These are phyloP conservation scores for Sphaerophoria rueppellii DNA, from an alignment of 2,888 invertebrate genomes.

Conservation along the genomic window DNA sequence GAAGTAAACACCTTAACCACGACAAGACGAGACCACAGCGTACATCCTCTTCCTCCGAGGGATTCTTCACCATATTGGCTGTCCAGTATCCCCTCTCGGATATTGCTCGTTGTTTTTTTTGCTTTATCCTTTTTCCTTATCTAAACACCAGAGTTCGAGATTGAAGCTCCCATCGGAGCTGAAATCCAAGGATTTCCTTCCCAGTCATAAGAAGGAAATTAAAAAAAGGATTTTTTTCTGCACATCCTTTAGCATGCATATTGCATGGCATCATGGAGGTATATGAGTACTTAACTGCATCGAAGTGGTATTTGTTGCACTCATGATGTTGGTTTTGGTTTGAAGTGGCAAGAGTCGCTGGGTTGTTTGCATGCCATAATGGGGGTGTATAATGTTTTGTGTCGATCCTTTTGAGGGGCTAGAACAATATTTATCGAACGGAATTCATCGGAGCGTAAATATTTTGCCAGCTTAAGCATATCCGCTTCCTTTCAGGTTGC, in stretches of 20 bases:
- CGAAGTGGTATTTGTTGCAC: conserved; percentile 38
- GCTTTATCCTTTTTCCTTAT: neutral
- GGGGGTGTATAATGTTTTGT: conserved; percentile 29
- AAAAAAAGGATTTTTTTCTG: conserved; percentile 48
- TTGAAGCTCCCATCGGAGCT: neutral
- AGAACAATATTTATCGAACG: conserved; percentile 71
- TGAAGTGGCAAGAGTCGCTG: conserved; percentile 12
- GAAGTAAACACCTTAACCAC: conserved; percentile 65
- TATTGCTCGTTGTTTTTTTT: conserved; percentile 3
- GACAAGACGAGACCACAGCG: conserved; percentile 42
- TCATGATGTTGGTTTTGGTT: conserved; percentile 1
- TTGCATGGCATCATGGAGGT: neutral
- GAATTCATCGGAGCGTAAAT: conserved; percentile 68
- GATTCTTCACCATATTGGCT: conserved; percentile 53
- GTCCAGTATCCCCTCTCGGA: conserved; percentile 52
- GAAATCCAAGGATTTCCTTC: conserved; percentile 27
- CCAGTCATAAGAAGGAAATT: conserved; percentile 61
- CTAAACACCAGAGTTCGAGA: neutral
- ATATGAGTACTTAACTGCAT: conserved; percentile 27
- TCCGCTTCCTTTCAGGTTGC: conserved; percentile 62
- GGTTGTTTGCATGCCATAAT: neutral
- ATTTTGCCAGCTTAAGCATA: conserved; percentile 65
- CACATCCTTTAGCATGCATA: conserved; percentile 32
- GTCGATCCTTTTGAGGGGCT: conserved; percentile 69
- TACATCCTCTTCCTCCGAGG: conserved; percentile 43